phyloP scores from a whole-genome alignment of 92 coral and sea anemone genomes.

The Virgularia gustaviana region DNA sequence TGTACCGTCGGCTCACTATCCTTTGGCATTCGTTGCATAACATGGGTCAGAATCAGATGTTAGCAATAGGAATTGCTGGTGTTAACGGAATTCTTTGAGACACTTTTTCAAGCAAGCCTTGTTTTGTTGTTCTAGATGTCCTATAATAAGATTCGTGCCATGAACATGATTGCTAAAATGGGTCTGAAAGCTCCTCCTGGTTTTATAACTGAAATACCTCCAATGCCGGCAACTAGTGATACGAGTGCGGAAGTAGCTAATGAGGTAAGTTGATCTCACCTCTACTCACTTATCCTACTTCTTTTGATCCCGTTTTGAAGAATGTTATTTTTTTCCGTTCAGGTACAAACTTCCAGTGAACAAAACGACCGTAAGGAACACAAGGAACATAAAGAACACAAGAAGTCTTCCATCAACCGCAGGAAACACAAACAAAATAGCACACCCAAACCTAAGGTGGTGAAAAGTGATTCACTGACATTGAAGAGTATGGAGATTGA shows the following conservation, averaged over 20 bases:
- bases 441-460: slow-evolving; percentile 5
- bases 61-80: no score
- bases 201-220: slow-evolving; percentile 20
- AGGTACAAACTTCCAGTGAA: no score
- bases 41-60: no score
- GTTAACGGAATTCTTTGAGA: no score
- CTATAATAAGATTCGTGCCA: slow-evolving; percentile 29
- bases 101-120: no score
- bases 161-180: slow-evolving; percentile 38
- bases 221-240: not conserved
- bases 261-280: not conserved
- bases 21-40: not conserved
- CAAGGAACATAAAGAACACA: slow-evolving; percentile 21
- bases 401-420: slow-evolving; percentile 25
- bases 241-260: not conserved
- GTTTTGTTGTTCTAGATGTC: slow-evolving; percentile 6
- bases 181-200: slow-evolving; percentile 38
- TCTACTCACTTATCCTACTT: no score
- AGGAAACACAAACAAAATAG: slow-evolving; percentile 30
- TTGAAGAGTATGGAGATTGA: slow-evolving; percentile 32
- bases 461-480: slow-evolving; percentile 24
- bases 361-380: no score
- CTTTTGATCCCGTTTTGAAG: no score
- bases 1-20: no score
- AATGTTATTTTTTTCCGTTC: no score